Conservation (phyloP, 2,113 vertebrate genomes). For the Bos indicus region DNA sequence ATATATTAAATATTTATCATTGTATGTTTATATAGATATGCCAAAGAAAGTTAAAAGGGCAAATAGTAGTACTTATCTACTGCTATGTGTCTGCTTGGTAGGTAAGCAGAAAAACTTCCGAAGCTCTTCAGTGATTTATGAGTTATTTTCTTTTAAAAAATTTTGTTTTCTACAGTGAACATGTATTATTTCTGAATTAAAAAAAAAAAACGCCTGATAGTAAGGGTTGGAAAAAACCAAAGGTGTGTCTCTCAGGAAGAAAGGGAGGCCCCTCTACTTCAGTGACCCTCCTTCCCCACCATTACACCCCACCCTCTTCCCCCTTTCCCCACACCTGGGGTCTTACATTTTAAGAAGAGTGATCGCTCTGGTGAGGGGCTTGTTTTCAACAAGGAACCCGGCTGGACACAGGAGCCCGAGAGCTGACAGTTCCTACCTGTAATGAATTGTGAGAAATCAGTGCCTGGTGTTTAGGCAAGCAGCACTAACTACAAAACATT, state of each 20-base stretch:
- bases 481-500: not conserved
- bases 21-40: not conserved
- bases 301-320: not conserved
- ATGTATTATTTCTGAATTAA: not conserved
- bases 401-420: slow-evolving; percentile 55
- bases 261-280: not conserved
- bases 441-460: slow-evolving; percentile 24
- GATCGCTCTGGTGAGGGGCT: slow-evolving; percentile 59
- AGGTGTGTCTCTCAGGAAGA: not conserved
- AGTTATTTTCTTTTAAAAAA: not conserved
- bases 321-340: not conserved
- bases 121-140: not conserved
- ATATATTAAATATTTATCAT: not conserved
- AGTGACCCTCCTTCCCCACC: no score
- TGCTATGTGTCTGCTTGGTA: not conserved
- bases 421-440: slow-evolving; percentile 73
- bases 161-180: slow-evolving; percentile 15
- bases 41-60: not conserved
- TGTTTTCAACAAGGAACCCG: slow-evolving; percentile 74
- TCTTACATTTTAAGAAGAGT: slow-evolving; percentile 81
- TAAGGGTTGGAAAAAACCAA: not conserved
- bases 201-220: not conserved
- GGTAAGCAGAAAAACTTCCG: not conserved
- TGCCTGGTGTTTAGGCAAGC: not conserved
- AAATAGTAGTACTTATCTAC: not conserved